Conservation (phyloP, 1,140 invertebrate species). For the Panulirus ornatus region DNA sequence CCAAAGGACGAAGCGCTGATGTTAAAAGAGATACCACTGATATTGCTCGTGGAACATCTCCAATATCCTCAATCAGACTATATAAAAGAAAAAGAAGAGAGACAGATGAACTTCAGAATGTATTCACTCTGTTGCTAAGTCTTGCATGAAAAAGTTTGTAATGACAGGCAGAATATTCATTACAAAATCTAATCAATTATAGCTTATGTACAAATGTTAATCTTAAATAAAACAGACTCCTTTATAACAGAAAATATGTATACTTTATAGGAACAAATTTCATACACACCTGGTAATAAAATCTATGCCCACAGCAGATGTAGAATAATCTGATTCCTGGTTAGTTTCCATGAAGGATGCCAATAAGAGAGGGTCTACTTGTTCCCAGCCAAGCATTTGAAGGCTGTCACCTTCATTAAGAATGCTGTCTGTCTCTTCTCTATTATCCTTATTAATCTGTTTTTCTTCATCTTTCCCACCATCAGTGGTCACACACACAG, state of each 20-base stretch:
- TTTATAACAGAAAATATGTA: too few relatives aligned
- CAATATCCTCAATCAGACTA: conserved; percentile 52
- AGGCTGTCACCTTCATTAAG: not conserved
- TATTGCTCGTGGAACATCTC: conserved; percentile 28
- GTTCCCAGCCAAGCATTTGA: not conserved
- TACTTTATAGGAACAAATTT: not conserved
- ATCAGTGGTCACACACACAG: not conserved
- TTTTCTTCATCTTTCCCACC: not conserved
- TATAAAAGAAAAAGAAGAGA: too few relatives aligned
- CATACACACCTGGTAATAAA: not conserved
- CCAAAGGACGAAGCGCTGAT: conserved; percentile 31
- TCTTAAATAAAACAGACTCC: too few relatives aligned
- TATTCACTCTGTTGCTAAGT: too few relatives aligned
- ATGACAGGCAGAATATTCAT: too few relatives aligned
- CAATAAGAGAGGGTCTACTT: not conserved
- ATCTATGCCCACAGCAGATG: not conserved
- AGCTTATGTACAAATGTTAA: too few relatives aligned
- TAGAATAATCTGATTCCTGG: not conserved
- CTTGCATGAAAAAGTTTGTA: too few relatives aligned
- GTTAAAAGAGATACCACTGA: conserved; percentile 43
- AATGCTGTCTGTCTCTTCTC: conserved; percentile 1
- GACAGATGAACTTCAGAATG: too few relatives aligned
- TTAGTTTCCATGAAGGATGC: conserved; percentile 26
- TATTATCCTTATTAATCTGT: too few relatives aligned
- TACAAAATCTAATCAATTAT: too few relatives aligned